Evolutionary conservation across 2,888 invertebrate genomes (phyloP).

Genomic region (Choristoneura rosaceana): DNA sequence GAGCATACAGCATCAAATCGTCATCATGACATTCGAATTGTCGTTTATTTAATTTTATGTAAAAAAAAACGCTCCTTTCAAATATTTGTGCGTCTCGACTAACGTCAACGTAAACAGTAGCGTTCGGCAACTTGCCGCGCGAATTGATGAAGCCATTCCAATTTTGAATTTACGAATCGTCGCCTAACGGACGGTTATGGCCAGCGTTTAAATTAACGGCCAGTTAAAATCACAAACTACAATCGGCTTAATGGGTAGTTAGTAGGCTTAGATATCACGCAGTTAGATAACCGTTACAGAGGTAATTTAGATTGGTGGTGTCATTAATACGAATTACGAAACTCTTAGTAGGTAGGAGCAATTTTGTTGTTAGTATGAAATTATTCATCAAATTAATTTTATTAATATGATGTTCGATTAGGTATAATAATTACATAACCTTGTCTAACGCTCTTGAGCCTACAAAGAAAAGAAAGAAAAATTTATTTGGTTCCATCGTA

Average conservation of each 20-base stretch:
- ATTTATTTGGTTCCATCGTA: too few species aligned
- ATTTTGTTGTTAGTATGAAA: neutral
- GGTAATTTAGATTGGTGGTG: slow-evolving; percentile 23
- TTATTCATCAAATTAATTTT: neutral
- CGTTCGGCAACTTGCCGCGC: slow-evolving; percentile 28
- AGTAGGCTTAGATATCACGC: slow-evolving; percentile 18
- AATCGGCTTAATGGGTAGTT: slow-evolving; percentile 54
- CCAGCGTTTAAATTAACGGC: slow-evolving; percentile 65
- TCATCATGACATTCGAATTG: too few species aligned
- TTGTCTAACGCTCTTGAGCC: too few species aligned
- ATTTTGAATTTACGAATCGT: slow-evolving; percentile 58
- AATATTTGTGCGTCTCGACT: slow-evolving; percentile 21
- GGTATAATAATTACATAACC: too few species aligned
- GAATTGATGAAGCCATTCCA: slow-evolving; percentile 58
- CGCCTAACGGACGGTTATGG: slow-evolving; percentile 59
- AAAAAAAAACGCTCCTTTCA: neutral
- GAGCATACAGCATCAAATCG: too few species aligned
- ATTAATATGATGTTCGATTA: too few species aligned
- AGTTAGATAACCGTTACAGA: slow-evolving; percentile 32
- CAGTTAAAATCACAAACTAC: slow-evolving; percentile 63
- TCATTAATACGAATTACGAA: slow-evolving; percentile 12
- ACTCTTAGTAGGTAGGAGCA: neutral
- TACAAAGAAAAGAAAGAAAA: too few species aligned
- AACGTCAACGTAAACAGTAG: slow-evolving; percentile 51
- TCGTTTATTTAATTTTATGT: neutral